Evolutionary conservation across 2,113 vertebrate genomes (phyloP).

Genomic region (Rhinichthys klamathensis): DNA sequence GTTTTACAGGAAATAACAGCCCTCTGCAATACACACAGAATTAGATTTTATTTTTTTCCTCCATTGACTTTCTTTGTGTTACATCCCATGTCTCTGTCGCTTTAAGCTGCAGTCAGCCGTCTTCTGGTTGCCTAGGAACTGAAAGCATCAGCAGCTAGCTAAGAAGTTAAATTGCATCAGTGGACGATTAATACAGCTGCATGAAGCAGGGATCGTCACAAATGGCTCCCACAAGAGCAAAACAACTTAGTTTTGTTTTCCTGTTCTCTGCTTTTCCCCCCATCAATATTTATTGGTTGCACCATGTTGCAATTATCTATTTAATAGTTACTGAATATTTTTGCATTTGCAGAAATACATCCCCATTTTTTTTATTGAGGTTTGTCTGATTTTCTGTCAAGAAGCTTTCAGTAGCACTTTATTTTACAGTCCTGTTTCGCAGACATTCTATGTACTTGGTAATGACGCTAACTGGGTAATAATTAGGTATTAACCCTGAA

Average conservation of each 20-base stretch:
- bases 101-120: constrained; percentile 66
- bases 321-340: not conserved
- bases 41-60: constrained; percentile 21
- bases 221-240: constrained; percentile 46
- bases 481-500: too few species aligned
- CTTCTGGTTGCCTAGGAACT: constrained; percentile 75
- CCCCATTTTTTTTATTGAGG: not conserved
- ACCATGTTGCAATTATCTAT: not conserved
- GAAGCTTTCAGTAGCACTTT: too few species aligned
- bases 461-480: too few species aligned
- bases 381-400: not conserved
- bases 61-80: constrained; percentile 28
- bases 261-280: not conserved
- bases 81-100: constrained; percentile 62
- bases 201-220: constrained; percentile 57
- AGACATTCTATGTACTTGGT: too few species aligned
- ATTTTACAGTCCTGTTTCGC: too few species aligned
- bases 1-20: not conserved
- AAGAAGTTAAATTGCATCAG: constrained; percentile 77
- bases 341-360: not conserved
- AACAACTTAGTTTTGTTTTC: constrained; percentile 31
- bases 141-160: constrained; percentile 74
- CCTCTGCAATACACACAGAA: not conserved
- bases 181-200: constrained; percentile 70
- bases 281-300: constrained; percentile 1